Conservation (phyloP, 2,888 invertebrate species). For the Achlya flavicornis region DNA sequence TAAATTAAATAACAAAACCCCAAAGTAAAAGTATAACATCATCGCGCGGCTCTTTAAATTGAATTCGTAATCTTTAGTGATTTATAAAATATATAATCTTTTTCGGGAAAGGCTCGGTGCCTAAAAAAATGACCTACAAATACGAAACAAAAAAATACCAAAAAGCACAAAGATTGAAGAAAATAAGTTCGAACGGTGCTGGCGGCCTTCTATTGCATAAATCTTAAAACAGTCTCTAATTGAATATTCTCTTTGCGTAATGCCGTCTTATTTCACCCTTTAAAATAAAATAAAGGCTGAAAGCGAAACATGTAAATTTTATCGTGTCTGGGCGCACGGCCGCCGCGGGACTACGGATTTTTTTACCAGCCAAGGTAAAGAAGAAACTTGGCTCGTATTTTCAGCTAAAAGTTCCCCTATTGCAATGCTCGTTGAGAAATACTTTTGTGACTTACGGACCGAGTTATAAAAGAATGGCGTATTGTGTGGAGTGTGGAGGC, state of each 20-base stretch:
- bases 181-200: constrained; percentile 56
- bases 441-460: constrained; percentile 74
- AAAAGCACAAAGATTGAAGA: constrained; percentile 17
- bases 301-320: constrained; percentile 82
- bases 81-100: too few species aligned
- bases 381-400: constrained; percentile 79
- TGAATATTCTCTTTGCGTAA: constrained; percentile 82
- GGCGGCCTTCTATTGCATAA: constrained; percentile 54
- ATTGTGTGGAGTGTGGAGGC: constrained; percentile 60
- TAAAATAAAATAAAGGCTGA: constrained; percentile 80
- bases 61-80: background rate
- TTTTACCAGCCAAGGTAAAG: constrained; percentile 70
- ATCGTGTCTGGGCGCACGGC: constrained; percentile 71
- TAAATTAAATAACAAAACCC: constrained; percentile 19
- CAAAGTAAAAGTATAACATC: background rate
- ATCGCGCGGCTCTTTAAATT: too few species aligned
- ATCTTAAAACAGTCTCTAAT: constrained; percentile 76
- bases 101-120: background rate
- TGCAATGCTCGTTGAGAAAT: constrained; percentile 73
- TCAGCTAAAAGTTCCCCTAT: constrained; percentile 73
- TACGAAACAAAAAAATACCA: background rate
- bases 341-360: constrained; percentile 68
- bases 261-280: constrained; percentile 79
- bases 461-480: constrained; percentile 72
- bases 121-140: background rate